Conservation (phyloP, 2,888 invertebrate genomes). For the Melanotus villosus region DNA sequence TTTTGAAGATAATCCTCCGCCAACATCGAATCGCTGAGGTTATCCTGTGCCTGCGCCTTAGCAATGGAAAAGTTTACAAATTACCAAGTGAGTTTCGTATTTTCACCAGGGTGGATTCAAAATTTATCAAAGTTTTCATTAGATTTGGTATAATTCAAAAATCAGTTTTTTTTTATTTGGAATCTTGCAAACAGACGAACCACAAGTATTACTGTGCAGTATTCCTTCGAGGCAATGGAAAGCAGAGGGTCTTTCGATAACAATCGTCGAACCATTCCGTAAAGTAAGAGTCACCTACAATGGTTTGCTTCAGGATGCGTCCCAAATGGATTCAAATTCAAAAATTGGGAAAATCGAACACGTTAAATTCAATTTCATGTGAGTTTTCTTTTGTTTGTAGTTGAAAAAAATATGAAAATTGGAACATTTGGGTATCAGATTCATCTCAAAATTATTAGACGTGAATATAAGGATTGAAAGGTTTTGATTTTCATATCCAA, state of each 20-base stretch:
- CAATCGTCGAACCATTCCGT: slow-evolving; percentile 74
- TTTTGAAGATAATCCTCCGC: slow-evolving; percentile 71
- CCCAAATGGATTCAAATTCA: slow-evolving; percentile 20
- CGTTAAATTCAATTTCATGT: slow-evolving; percentile 49
- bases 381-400: neutral
- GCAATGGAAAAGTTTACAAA: slow-evolving; percentile 67
- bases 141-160: too few species aligned
- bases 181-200: too few species aligned
- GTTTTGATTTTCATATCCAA: too few species aligned
- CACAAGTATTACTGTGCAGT: slow-evolving; percentile 69
- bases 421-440: neutral
- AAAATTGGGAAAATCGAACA: slow-evolving; percentile 66
- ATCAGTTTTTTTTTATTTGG: too few species aligned
- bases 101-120: too few species aligned
- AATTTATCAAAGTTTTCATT: too few species aligned
- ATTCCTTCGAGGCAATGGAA: slow-evolving; percentile 71
- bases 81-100: slow-evolving; percentile 61
- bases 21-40: slow-evolving; percentile 72
- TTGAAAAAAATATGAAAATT: neutral
- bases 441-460: too few species aligned
- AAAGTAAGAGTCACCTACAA: slow-evolving; percentile 79
- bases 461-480: too few species aligned
- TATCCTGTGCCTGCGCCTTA: slow-evolving; percentile 69
- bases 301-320: slow-evolving; percentile 73
- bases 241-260: slow-evolving; percentile 74